Base-by-base conservation (phyloP, 2,888 invertebrate genomes). In the Sinelater perroti region DNA sequence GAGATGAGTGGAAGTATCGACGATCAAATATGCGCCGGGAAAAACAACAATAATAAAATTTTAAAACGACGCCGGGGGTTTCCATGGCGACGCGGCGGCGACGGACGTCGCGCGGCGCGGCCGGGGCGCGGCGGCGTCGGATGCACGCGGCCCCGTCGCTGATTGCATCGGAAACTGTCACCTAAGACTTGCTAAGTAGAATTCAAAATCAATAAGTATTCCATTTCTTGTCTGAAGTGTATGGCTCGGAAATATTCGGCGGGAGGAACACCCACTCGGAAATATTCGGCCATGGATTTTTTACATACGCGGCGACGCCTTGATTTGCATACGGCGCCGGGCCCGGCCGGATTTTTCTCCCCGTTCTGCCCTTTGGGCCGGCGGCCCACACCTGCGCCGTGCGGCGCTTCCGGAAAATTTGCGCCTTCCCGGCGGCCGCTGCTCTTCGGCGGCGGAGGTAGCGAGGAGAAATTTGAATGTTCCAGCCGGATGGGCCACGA, bases 181-280 rank as follows among this genome's bases (percentile, higher is more conserved):
- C 73, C 74, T 75, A 74, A 72, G 73, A 73, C 74, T 73, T 71
- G 73, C 74, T 75, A 76, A 76, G 75, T 76, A 75, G 75, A 76
- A 76, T 76, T 76, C 75, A 75, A 76, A 77, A 77, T 77, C 77
- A 77, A 77, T 77, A 77, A 75, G 75, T 75, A 77, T 77, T 75
- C 75, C 73, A 75, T 74, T 75, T 75, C 75, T 75, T 74, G 72
- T 70, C 71, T 70, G 71, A 70, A 71, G 72, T 72, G 70, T 71
- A 68, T 67, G 68, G 67, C 72, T 75, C 75, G 75, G 69, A 63
- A 62, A 59, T 66, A 65, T 67, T 71, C 72, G 74, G 68, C 59
- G 38, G 61, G 60, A 64, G 66, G 66, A 67, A 70, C 67, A 65
- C 67, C 63, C 67, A 60, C 63, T 75, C 75, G 75, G 74, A 68